Evolutionary conservation across 2,888 invertebrate genomes (phyloP), one percentile per base, ranked within the genome.

Genomic region (Synanthedon myopaeformis): DNA sequence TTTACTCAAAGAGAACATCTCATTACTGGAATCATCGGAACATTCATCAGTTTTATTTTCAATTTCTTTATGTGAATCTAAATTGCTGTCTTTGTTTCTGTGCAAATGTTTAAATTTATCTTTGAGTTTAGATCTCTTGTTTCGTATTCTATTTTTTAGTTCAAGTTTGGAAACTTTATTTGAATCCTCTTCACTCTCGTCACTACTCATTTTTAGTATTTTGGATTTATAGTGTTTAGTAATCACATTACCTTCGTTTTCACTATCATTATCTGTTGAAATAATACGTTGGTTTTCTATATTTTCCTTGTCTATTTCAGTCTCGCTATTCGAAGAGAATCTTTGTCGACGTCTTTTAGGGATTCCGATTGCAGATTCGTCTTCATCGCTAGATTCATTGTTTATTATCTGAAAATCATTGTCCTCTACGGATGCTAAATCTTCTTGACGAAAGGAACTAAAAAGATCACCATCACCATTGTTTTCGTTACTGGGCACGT

Each of bases 281-380:
- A 45, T 42, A 11, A 14, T 57, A 28, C 53, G 55, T 48, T 54
- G 52, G 42, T 19, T 28, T 51, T 45, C n/a, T 42, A 49, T 51
- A 55, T 54, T 60, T 53, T 62, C 61, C 52, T 62, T 62, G 13
- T 72, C 70, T n/a, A 51, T 60, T 12, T 79, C 81, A 60, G 66
- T 76, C 23, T 76, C 78, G 57, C 78, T 78, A 41, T 79, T 76
- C 14, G 75, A 69, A 59, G 35, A 35, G 10, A 82, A 71, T 5
- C 61, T 57, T 49, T 69, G 67, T 0, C 72, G 17, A 51, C 70
- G 70, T 63, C 67, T 79, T 52, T 64, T 76, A 3, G 52, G 42
- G 13, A 61, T 65, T 50, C 56, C 61, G 12, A 61, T 52, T 2
- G 61, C 13, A 35, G 48, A 59, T 5, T 57, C 63, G 23, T 59